Evolutionary conservation across 1,140 invertebrate species (phyloP).

Genomic region (Acromyrmex echinatior): DNA sequence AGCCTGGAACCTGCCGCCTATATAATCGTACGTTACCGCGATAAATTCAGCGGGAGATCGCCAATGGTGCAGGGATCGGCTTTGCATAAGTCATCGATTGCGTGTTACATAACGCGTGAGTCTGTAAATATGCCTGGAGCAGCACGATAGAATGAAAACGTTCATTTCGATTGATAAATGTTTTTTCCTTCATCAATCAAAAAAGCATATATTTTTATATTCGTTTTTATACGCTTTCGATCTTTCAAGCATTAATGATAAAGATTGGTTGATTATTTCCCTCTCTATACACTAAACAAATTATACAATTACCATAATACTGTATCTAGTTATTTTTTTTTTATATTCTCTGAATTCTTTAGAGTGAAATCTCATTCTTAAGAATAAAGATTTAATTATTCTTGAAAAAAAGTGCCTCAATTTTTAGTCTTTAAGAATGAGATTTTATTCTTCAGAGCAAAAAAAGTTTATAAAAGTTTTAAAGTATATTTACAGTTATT

Average conservation of each 20-base stretch:
- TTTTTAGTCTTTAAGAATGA: no score
- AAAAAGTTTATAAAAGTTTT: no score
- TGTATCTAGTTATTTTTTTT: no score
- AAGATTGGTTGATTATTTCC: neutral
- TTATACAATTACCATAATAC: no score
- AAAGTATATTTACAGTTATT: no score
- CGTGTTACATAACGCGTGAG: neutral
- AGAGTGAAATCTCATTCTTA: no score
- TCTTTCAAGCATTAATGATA: neutral
- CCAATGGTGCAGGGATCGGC: slow-evolving; percentile 1
- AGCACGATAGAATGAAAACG: neutral
- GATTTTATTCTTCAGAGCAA: no score
- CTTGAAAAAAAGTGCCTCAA: no score
- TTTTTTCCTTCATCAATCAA: neutral
- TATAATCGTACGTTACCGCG: slow-evolving; percentile 8
- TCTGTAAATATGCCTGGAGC: slow-evolving; percentile 2
- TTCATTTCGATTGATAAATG: neutral
- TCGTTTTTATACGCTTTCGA: neutral
- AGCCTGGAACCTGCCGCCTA: slow-evolving; percentile 1
- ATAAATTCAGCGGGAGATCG: slow-evolving; percentile 19
- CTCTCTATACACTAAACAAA: neutral
- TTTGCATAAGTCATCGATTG: slow-evolving; percentile 31
- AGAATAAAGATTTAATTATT: no score
- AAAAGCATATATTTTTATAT: neutral
- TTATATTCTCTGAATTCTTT: no score